These are phyloP conservation scores for Melitaea cinxia DNA, from an alignment of 1,140 invertebrate species.

Conservation along the genomic window DNA sequence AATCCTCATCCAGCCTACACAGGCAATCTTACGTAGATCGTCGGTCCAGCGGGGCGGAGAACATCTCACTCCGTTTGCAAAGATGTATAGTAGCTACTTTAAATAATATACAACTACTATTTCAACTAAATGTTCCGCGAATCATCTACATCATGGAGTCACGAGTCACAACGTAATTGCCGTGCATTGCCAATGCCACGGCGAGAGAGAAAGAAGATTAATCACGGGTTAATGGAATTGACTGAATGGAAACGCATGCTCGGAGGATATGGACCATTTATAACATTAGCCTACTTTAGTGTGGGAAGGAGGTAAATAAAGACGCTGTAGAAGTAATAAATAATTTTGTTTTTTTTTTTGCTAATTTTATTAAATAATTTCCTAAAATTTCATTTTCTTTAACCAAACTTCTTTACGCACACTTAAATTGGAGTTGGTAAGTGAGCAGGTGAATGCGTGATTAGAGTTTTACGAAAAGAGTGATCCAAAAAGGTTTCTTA, in stretches of 20 bases:
- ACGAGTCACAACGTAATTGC: conserved; percentile 39
- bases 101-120: background rate
- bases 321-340: background rate
- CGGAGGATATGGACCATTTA: conserved; percentile 42
- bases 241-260: conserved; percentile 36
- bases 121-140: background rate
- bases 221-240: conserved; percentile 34
- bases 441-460: too few species aligned
- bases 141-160: conserved; percentile 14
- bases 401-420: too few species aligned
- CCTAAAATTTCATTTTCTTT: too few species aligned
- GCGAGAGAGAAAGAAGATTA: conserved; percentile 45
- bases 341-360: too few species aligned
- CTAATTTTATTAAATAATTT: too few species aligned
- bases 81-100: too few species aligned
- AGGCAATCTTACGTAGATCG: too few species aligned
- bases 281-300: background rate
- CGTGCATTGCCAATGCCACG: conserved; percentile 52
- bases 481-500: too few species aligned
- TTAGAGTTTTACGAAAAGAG: too few species aligned
- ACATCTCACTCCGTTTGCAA: background rate
- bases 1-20: too few species aligned
- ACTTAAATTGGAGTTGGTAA: too few species aligned
- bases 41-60: too few species aligned
- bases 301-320: background rate